Base-by-base conservation (phyloP, 2,797 vertebrate genomes). In the Sebastes umbrosus region DNA sequence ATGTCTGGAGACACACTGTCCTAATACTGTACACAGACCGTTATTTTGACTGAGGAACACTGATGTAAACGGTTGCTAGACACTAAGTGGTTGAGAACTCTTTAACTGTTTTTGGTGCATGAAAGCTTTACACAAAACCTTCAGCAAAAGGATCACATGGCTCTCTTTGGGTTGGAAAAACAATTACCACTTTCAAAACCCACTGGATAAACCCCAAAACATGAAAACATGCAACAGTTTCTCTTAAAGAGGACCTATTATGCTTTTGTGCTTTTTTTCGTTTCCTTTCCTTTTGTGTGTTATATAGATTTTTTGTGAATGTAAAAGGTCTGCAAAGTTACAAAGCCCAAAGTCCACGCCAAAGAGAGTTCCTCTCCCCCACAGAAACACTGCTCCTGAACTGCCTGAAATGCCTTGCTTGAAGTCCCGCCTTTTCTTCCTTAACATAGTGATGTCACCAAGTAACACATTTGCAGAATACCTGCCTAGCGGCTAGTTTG, bases 1-100 rank as follows among this genome's bases (percentile, higher is more conserved):
- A 81, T 79, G 83, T 91, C 74, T 84, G 58, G 20, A 83, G 80
- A 76, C 73, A 65, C 36, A 32, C 55, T 75, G 54, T 72, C 75
- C 39, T 75, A 74, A 77, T 62, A 66, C 66, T 87, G 31, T 78
- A 73, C 59, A 25, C 80, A 75, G 69, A 71, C 79, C 1, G 13
- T 83, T 83, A 79, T 82, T 86, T 73, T 76, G 69, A 77, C 60
- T 31, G 14, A 50, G n/a, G 57, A 77, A 78, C 57, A 69, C 55
- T 57, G 54, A 76, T 69, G 34, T 31, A 84, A 74, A 71, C 54
- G 22, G 31, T 69, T 71, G 50, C 14, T 22, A 58, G 52, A 79
- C 76, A 77, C 6, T 39, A 59, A 73, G 43, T 57, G 20, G 18
- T 12, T 22, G 50, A 82, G 52, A 84, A 76, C 63, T 79, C n/a